Evolutionary conservation across 2,888 invertebrate genomes (phyloP).

Genomic region (Chloromyia formosa): DNA sequence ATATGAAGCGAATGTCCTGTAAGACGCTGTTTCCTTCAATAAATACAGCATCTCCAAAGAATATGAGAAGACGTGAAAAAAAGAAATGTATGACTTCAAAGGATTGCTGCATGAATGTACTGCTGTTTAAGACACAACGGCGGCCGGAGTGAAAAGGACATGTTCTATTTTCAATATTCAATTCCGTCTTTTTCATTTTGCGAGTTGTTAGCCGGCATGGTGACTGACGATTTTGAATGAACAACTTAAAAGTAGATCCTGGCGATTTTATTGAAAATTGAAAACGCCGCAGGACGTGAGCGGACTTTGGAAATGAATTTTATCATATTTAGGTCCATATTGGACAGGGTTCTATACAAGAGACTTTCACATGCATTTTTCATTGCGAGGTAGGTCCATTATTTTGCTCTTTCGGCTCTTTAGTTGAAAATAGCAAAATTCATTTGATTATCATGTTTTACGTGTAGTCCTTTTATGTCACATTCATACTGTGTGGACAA

Average conservation of each 20-base stretch:
- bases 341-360: neutral
- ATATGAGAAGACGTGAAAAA: neutral
- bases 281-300: slow-evolving; percentile 52
- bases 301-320: slow-evolving; percentile 48
- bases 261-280: slow-evolving; percentile 52
- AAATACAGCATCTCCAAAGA: neutral
- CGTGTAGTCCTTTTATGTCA: no score
- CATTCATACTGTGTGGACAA: no score
- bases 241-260: slow-evolving; percentile 24
- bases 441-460: slow-evolving; percentile 34
- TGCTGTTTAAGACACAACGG: neutral
- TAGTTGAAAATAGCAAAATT: slow-evolving; percentile 12
- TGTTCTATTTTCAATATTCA: slow-evolving; percentile 47
- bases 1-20: slow-evolving; percentile 1
- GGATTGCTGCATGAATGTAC: slow-evolving; percentile 47
- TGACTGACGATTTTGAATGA: slow-evolving; percentile 32
- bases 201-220: neutral
- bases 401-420: neutral
- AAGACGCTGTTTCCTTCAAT: neutral
- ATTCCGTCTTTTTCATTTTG: slow-evolving; percentile 32
- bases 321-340: slow-evolving; percentile 25
- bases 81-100: slow-evolving; percentile 45
- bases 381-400: neutral
- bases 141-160: slow-evolving; percentile 44
- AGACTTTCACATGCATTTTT: neutral